These are phyloP conservation scores for Stichopus chloronotus DNA, from an alignment of 35 echinoderm and acorn worm species.

Conservation along the genomic window DNA sequence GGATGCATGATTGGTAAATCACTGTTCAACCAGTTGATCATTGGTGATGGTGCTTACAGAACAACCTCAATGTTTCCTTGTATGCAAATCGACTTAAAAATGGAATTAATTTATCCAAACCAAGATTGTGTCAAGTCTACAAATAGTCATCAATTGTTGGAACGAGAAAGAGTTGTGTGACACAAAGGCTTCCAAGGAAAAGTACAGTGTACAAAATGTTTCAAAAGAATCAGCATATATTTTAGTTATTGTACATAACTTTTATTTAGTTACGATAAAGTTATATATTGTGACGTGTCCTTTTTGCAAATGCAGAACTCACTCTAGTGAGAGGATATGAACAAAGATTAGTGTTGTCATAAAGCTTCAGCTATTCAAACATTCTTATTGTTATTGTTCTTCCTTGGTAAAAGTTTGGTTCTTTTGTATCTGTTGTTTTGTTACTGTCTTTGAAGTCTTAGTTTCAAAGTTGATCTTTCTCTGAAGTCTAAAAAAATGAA, in stretches of 20 bases:
- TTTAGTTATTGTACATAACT: constrained; percentile 6
- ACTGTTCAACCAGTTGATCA: too few species aligned
- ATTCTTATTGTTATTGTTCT: background rate
- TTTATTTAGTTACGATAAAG: constrained; percentile 1
- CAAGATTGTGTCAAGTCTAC: too few species aligned
- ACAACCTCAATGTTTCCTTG: too few species aligned
- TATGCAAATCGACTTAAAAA: too few species aligned
- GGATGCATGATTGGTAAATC: background rate
- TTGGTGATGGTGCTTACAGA: too few species aligned
- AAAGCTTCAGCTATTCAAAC: background rate
- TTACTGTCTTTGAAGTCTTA: too few species aligned
- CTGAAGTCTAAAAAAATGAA: too few species aligned
- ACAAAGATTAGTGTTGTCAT: background rate
- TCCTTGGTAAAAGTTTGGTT: background rate
- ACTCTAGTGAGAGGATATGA: background rate
- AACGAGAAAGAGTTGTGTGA: background rate
- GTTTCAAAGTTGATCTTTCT: too few species aligned
- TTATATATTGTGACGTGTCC: background rate
- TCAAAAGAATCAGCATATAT: background rate
- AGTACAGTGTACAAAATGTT: background rate
- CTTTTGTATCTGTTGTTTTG: too few species aligned
- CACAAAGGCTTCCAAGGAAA: background rate
- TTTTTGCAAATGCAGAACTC: background rate
- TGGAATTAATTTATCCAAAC: too few species aligned
- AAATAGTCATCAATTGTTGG: too few species aligned